Percentiles rank a stretch among this genome's conserved stretches.
phyloP scores from a whole-genome alignment of 2,797 vertebrate species.

The Sebastes kiyomatsui region DNA sequence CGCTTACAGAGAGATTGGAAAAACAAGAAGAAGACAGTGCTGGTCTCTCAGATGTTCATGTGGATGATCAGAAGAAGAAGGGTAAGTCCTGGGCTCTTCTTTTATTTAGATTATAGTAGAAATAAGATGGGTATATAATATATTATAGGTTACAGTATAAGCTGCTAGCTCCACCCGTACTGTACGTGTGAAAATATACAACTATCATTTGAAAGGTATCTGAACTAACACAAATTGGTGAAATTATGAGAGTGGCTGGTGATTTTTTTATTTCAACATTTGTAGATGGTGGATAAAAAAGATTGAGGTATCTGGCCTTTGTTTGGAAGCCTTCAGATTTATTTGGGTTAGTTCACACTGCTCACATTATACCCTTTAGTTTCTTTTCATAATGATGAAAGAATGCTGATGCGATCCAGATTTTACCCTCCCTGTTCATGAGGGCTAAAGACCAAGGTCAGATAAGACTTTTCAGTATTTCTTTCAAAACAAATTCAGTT shows the following conservation, averaged over 20 bases:
- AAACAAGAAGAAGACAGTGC: slow-evolving; percentile 83
- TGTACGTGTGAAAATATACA: neutral
- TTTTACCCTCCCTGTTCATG: neutral
- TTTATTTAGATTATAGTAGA: neutral
- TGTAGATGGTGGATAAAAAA: neutral
- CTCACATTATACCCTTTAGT: neutral
- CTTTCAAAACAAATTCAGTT: neutral
- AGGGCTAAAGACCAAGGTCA: neutral
- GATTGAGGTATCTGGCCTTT: neutral
- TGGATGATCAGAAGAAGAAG: slow-evolving; percentile 86
- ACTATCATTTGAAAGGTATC: neutral
- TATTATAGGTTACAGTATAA: neutral
- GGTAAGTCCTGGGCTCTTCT: slow-evolving; percentile 76
- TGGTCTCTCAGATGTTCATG: slow-evolving; percentile 89
- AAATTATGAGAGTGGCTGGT: too few relatives aligned
- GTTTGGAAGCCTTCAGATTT: neutral
- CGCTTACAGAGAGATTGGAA: slow-evolving; percentile 91
- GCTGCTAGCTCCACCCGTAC: neutral
- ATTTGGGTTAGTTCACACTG: neutral
- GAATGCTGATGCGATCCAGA: neutral
- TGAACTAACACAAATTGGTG: neutral
- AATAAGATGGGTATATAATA: neutral
- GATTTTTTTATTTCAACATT: neutral
- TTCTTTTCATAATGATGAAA: neutral
- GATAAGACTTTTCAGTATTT: neutral